These are phyloP conservation scores for Cydia splendana DNA, from an alignment of 1,140 invertebrate genomes.

Conservation along the genomic window DNA sequence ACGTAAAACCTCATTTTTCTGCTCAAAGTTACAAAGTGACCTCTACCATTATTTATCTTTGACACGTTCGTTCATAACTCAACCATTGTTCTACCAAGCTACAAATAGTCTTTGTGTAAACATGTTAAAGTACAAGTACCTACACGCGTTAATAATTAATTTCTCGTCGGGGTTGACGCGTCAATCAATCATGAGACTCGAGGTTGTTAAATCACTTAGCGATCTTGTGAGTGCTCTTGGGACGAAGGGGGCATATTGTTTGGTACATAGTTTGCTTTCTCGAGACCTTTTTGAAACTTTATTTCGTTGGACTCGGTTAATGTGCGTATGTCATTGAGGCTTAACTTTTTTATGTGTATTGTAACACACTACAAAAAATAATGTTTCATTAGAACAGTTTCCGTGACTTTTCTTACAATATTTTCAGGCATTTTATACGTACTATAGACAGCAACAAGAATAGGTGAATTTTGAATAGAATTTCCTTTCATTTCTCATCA, in stretches of 20 bases:
- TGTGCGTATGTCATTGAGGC: not conserved
- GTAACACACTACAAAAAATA: no score
- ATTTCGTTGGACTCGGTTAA: not conserved
- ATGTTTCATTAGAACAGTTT: no score
- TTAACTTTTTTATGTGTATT: no score
- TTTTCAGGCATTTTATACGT: no score
- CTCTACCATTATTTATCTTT: not conserved
- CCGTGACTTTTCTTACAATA: no score
- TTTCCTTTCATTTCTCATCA: not conserved
- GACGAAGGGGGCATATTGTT: not conserved
- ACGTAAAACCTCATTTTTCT: not conserved
- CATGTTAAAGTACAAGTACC: not conserved
- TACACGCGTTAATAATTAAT: constrained; percentile 15
- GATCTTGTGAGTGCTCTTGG: not conserved
- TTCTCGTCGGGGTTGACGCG: not conserved
- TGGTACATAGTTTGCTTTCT: not conserved
- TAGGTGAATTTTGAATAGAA: not conserved
- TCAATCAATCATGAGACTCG: constrained; percentile 1
- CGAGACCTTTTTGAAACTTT: not conserved
- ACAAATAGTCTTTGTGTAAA: not conserved
- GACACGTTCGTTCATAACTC: not conserved
- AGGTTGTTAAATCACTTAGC: constrained; percentile 30
- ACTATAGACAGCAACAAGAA: no score
- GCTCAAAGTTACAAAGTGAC: not conserved
- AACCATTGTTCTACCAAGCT: not conserved